Base-by-base conservation (phyloP, 2,888 invertebrate genomes). In the Fragum sueziense region DNA sequence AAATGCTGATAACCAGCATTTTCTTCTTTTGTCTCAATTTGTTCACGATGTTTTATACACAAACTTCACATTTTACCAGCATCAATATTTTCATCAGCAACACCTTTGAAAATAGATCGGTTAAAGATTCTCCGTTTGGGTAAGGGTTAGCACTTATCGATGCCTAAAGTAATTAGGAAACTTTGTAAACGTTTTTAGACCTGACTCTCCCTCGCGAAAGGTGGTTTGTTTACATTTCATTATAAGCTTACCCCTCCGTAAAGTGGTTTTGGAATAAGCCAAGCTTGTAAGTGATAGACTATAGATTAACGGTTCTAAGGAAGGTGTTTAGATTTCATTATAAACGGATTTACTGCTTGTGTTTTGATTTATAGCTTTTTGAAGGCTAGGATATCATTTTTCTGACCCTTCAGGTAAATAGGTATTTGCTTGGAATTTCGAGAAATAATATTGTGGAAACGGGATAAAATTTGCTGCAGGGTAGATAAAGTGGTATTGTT, bases 181-280 rank as follows among this genome's bases (percentile, higher is more conserved):
- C 33, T 31, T 54, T 34, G 70, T 70, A 70, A 70, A 70, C 54
- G 22, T 27, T 54, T n/a, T 25, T 14, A 33, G 54, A n/a, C 17
- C 25, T 34, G 33, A 31, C 31, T 25, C 41, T 20, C 41, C 22
- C 17, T 22, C 31, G 25, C 22, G 72, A 29, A 62, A 72, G 51
- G 62, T 61, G 41, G 41, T 62, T 72, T 72, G 72, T 72, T 72
- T 72, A 72, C 31, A 61, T 72, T 72, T 47, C 61, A 72, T 72
- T 72, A 72, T 61, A 47, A 31, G 37, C 72, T 47, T 29, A 47
- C 20, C 61, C 27, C n/a, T 61, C 22, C n/a, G 25, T 41, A 7
- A 33, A 71, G 41, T 41, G 41, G 41, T 65, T 41, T 11, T 3
- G 34, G 62, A 41, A n/a, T 4, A 41, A 65, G 17, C 65, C n/a